Conservation (phyloP, 2,888 invertebrate genomes). For the Brenthis hecate region DNA sequence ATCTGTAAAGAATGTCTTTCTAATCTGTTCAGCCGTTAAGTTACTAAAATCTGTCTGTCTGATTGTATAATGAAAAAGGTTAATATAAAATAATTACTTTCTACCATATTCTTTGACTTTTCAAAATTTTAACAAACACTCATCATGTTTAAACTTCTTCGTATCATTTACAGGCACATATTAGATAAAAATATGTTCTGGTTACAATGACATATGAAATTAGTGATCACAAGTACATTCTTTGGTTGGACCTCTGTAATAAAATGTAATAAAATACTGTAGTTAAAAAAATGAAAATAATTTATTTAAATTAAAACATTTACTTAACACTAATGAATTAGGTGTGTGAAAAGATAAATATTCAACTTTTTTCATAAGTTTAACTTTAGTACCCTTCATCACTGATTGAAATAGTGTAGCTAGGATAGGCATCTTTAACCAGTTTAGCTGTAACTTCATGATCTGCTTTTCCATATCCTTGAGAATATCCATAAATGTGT, state of each 20-base stretch:
- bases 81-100: no score
- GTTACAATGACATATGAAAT: neutral
- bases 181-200: neutral
- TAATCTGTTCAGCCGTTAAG: no score
- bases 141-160: no score
- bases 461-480: constrained; percentile 95
- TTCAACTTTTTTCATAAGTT: constrained; percentile 6
- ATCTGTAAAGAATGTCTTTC: no score
- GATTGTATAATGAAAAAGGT: no score
- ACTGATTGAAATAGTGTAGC: constrained; percentile 90
- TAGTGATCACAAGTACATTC: constrained; percentile 24
- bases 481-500: constrained; percentile 96
- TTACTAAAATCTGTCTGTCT: no score
- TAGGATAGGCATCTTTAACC: constrained; percentile 87
- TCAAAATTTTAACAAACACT: no score
- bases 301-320: constrained; percentile 7
- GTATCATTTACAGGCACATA: neutral
- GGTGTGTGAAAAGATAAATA: neutral
- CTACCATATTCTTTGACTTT: no score
- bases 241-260: constrained; percentile 14
- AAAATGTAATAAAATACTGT: constrained; percentile 9
- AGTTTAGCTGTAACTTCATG: constrained; percentile 89
- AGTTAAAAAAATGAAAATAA: neutral
- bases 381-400: constrained; percentile 90
- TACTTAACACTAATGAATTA: neutral